A percentile compares a stretch with the other conserved stretches of the same genome.
Conservation (phyloP, 2,797 vertebrate genomes). For the Anguilla obscura region DNA sequence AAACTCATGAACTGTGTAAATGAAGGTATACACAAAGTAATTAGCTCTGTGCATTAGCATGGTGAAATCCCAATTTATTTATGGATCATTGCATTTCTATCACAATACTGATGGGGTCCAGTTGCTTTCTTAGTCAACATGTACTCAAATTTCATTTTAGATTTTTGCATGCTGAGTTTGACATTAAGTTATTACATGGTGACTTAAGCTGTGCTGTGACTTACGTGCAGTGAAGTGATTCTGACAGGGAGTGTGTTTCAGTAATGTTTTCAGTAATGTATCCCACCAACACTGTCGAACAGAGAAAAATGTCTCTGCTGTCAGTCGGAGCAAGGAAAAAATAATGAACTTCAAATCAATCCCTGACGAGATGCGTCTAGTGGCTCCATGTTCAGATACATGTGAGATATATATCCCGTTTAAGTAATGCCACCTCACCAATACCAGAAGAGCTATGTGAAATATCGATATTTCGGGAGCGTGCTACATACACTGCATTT, state of each 20-base stretch:
- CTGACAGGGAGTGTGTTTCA: not conserved
- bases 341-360: not conserved
- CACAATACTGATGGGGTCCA: not conserved
- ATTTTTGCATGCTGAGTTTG: not conserved
- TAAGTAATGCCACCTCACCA: not conserved
- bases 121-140: not conserved
- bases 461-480: not conserved
- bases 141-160: not conserved
- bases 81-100: not conserved
- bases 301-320: not conserved
- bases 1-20: not conserved
- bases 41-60: not conserved
- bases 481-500: not conserved
- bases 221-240: not conserved
- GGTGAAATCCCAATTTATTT: not conserved
- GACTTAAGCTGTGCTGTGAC: not conserved
- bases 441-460: not conserved
- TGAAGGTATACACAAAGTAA: not conserved
- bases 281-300: not conserved
- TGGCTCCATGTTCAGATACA: not conserved
- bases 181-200: not conserved
- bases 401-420: not conserved
- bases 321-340: not conserved
- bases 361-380: no score
- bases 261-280: not conserved